phyloP scores from a whole-genome alignment of 2,888 invertebrate species.

The Onchidella celtica region DNA sequence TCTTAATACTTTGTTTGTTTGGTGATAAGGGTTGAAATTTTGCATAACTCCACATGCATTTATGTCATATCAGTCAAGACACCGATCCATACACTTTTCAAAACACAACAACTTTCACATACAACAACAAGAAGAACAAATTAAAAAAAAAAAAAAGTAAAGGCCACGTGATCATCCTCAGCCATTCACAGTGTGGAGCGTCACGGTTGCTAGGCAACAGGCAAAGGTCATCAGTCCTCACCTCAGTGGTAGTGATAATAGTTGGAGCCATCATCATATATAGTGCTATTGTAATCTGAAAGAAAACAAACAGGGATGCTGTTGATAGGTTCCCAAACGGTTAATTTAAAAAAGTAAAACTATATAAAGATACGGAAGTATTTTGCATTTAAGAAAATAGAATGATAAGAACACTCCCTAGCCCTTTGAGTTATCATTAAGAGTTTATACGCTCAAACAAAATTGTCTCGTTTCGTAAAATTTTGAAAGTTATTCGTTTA shows the following conservation, averaged over 20 bases:
- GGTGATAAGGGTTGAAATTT: too few species aligned
- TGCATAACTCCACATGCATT: too few species aligned
- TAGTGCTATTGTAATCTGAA: slow-evolving; percentile 42
- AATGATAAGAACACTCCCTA: not conserved
- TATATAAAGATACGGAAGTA: too few species aligned
- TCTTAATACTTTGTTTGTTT: too few species aligned
- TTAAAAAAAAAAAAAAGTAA: too few species aligned
- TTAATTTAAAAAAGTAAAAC: not conserved
- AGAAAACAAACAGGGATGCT: slow-evolving; percentile 22
- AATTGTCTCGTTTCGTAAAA: not conserved
- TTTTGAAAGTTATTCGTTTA: not conserved
- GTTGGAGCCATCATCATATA: slow-evolving; percentile 65
- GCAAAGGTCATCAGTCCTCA: not conserved
- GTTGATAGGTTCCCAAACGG: not conserved
- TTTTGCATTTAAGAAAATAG: not conserved
- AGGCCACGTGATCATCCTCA: slow-evolving; percentile 13
- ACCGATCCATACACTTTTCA: too few species aligned
- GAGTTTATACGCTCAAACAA: too few species aligned
- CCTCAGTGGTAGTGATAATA: slow-evolving; percentile 71
- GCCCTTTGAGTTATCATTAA: not conserved
- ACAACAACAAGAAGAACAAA: too few species aligned
- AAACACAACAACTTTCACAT: too few species aligned
- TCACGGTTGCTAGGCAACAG: not conserved
- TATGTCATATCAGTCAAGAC: too few species aligned
- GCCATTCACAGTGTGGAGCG: not conserved